Percentiles rank a stretch among this genome's conserved stretches.
Conservation (phyloP, 2,888 invertebrate genomes). For the Oligia latruncula region DNA sequence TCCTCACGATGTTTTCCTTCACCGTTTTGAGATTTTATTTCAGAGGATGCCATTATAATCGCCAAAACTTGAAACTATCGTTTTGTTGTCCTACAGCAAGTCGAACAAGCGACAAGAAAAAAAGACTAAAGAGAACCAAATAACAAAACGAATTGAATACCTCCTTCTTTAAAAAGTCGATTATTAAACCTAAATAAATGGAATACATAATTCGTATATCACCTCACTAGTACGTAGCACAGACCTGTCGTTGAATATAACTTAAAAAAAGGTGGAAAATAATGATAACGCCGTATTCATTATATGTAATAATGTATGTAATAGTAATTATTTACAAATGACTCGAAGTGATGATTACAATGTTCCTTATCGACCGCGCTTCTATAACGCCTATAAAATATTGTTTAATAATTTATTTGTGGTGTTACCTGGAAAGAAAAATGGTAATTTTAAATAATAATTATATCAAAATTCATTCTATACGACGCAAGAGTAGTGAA, state of each 20-base stretch:
- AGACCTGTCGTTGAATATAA: conserved; percentile 37
- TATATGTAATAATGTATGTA: conserved; percentile 68
- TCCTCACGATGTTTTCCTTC: background rate
- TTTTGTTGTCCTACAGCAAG: background rate
- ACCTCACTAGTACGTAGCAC: conserved; percentile 45
- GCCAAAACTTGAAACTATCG: background rate
- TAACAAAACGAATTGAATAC: background rate
- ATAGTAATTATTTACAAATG: conserved; percentile 76
- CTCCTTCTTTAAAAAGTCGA: background rate
- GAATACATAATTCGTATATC: conserved; percentile 37
- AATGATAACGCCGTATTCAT: conserved; percentile 61
- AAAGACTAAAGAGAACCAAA: background rate
- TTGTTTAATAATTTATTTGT: conserved; percentile 43
- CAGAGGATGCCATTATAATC: background rate
- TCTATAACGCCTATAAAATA: conserved; percentile 59
- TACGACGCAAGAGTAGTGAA: background rate
- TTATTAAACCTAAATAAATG: conserved; percentile 16
- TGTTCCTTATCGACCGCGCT: conserved; percentile 57
- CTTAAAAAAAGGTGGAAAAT: conserved; percentile 53
- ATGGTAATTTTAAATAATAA: background rate
- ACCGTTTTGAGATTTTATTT: background rate
- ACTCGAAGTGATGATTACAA: conserved; percentile 68
- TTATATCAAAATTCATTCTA: background rate
- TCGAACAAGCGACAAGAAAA: background rate
- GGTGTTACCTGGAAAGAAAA: conserved; percentile 65